phyloP scores from a whole-genome alignment of 2,797 vertebrate genomes.

The Melanotaenia maccullochi region DNA sequence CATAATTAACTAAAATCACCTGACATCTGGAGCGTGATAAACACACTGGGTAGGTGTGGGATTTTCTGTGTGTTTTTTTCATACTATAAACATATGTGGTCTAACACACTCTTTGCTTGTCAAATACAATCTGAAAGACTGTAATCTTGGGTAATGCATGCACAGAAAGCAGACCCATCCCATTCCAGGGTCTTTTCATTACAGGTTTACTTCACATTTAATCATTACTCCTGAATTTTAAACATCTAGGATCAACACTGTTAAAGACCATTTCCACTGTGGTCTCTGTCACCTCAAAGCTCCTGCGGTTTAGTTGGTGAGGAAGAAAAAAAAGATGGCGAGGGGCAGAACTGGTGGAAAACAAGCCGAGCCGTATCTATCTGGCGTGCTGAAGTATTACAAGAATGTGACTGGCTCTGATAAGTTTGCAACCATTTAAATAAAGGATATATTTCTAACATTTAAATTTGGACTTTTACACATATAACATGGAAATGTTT shows the following conservation, averaged over 20 bases:
- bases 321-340: not conserved
- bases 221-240: constrained; percentile 12
- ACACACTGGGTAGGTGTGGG: constrained; percentile 8
- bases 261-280: not conserved
- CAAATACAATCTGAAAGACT: not conserved
- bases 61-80: not conserved
- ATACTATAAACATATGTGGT: not conserved
- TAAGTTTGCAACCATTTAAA: not conserved
- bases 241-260: not conserved
- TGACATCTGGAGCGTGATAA: constrained; percentile 40
- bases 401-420: not conserved
- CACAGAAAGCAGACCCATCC: not conserved
- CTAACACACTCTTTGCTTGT: not conserved
- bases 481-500: not conserved
- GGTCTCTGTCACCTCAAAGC: not conserved
- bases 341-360: not conserved
- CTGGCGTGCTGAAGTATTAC: not conserved
- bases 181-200: not conserved
- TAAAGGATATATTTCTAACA: not conserved
- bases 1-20: constrained; percentile 72
- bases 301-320: not conserved
- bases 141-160: not conserved
- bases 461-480: not conserved
- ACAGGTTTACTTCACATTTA: not conserved
- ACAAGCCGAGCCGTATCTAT: not conserved